Percentiles rank a stretch among this genome's conserved stretches.
These are phyloP conservation scores for Halichoerus grypus DNA, from an alignment of 2,113 vertebrate genomes.

Conservation along the genomic window DNA sequence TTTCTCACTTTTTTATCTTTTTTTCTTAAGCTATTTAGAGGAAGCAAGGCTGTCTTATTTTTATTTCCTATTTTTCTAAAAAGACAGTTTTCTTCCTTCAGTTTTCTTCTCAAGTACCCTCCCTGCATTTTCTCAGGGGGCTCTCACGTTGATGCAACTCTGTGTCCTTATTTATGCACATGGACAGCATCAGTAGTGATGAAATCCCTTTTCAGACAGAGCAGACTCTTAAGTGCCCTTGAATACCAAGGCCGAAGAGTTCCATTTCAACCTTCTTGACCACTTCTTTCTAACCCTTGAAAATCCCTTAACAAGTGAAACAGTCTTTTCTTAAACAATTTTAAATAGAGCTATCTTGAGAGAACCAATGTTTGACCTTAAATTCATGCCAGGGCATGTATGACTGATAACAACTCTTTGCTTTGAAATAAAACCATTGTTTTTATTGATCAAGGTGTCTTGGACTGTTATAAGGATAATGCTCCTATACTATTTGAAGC, in stretches of 20 bases:
- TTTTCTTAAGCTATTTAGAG: conserved; percentile 19
- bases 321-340: conserved; percentile 10
- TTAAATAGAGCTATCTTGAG: background rate
- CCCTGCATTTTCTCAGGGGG: background rate
- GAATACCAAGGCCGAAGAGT: background rate
- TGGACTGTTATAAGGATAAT: background rate
- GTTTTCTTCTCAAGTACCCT: background rate
- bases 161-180: background rate
- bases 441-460: background rate
- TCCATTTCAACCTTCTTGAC: background rate
- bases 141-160: background rate
- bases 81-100: background rate
- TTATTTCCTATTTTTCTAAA: conserved; percentile 28
- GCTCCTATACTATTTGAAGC: background rate
- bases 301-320: background rate
- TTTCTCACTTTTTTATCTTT: background rate
- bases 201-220: background rate
- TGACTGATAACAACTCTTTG: background rate
- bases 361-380: background rate
- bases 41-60: background rate
- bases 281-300: background rate
- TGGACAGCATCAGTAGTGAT: too few relatives aligned
- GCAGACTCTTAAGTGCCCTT: background rate
- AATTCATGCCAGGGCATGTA: background rate
- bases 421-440: background rate